A percentile compares a stretch with the other conserved stretches of the same genome.
Evolutionary conservation across 1,140 invertebrate genomes (phyloP).

Genomic region (Pomacea maculata): DNA sequence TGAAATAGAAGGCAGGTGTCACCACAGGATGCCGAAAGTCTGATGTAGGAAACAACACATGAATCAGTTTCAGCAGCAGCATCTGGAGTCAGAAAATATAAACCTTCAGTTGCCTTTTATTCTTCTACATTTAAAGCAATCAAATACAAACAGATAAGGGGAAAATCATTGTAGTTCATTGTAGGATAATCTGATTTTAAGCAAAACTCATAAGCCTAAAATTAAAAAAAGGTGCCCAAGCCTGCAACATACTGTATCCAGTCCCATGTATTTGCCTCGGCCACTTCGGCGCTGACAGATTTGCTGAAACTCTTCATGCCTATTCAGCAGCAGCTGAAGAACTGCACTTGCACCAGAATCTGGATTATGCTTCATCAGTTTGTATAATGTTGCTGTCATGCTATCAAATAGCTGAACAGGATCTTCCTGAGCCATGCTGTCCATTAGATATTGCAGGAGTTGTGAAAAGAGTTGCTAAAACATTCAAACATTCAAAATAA

Average conservation of each 20-base stretch:
- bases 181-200: too few species aligned
- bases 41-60: constrained; percentile 83
- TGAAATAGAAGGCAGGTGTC: constrained; percentile 84
- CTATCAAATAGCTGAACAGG: constrained; percentile 57
- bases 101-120: too few species aligned
- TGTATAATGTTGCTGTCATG: constrained; percentile 74
- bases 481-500: not conserved
- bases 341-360: constrained; percentile 74
- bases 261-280: constrained; percentile 70
- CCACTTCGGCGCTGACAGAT: constrained; percentile 62
- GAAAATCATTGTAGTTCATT: too few species aligned
- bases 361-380: constrained; percentile 77
- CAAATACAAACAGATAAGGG: too few species aligned
- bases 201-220: not conserved
- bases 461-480: constrained; percentile 17
- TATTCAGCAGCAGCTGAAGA: constrained; percentile 77
- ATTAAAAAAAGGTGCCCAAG: not conserved
- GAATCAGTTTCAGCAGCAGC: constrained; percentile 74
- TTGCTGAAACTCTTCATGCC: constrained; percentile 75
- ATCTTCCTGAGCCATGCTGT: constrained; percentile 67
- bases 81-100: constrained; percentile 67
- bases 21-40: constrained; percentile 88
- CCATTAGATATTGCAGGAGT: constrained; percentile 17
- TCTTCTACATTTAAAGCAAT: too few species aligned
- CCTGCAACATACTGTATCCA: constrained; percentile 70